Base-by-base conservation (phyloP, 2,888 invertebrate species). In the Brachypterus glaber region DNA sequence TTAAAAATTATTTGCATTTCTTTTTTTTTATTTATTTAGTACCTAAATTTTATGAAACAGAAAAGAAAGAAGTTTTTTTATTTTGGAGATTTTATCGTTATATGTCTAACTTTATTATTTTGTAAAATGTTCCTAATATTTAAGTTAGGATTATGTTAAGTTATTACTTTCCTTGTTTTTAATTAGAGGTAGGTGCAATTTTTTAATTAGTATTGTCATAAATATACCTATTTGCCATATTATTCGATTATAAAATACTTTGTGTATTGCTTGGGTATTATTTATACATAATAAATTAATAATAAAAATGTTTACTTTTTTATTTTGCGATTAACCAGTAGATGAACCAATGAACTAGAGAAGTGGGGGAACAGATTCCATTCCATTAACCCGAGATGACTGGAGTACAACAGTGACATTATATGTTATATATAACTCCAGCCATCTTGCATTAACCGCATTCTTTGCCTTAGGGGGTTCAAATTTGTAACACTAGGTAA, bases 231-330 rank as follows among this genome's bases (percentile, higher is more conserved):
- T 63, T 65, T 66, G 66, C 67, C 66, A 67, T 67, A 66, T 62
- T 55, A 54, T 53, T 63, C 62, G 62, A 58, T 59, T 57, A 53
- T 55, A 57, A 59, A 60, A 62, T 60, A 60, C 57, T 59, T 63
- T 64, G 63, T 67, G 64, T 64, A 64, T 57, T 63, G 64, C 64
- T 66, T 65, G 62, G 62, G 63, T 63, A 65, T 65, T 61, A 63
- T 67, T 67, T 66, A 63, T 65, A 66, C 59, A 62, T 62, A 64
- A 66, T 64, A 64, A 64, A 63, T 59, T 60, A 62, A 60, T 61
- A 62, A 55, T 60, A 53, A 58, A 58, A 54, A n/a, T n/a, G n/a
- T n/a, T n/a, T n/a, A n/a, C n/a, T n/a, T n/a, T n/a, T n/a, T n/a
- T n/a, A n/a, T n/a, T n/a, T n/a, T n/a, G n/a, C n/a, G n/a, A n/a